phyloP scores from a whole-genome alignment of 2,888 invertebrate genomes.

The Ischnura elegans region DNA sequence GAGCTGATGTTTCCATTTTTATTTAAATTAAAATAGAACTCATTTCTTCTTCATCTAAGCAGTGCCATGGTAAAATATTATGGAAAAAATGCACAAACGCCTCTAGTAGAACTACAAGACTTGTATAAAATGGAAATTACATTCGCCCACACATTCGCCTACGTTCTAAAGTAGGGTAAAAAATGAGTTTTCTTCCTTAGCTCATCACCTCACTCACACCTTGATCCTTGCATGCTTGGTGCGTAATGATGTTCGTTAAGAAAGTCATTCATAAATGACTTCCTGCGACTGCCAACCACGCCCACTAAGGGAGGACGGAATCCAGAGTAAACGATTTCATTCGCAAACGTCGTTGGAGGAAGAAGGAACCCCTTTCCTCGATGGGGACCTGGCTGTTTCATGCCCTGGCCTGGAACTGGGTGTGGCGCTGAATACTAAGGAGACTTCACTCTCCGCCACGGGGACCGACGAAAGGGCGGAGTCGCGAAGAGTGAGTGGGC shows the following conservation, averaged over 20 bases:
- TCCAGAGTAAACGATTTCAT: neutral
- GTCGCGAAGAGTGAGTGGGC: neutral
- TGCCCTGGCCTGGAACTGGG: neutral
- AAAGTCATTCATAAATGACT: neutral
- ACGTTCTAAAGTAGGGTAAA: neutral
- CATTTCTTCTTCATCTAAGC: neutral
- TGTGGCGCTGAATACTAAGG: neutral
- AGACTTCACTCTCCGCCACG: neutral
- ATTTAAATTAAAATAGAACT: too few species aligned
- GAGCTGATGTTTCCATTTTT: too few species aligned
- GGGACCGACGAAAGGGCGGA: neutral
- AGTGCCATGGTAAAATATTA: neutral
- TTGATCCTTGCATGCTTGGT: neutral
- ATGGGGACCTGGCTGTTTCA: neutral
- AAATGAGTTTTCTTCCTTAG: neutral
- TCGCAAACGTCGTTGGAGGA: neutral
- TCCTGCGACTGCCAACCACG: neutral
- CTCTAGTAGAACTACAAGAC: too few species aligned
- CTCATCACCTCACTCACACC: neutral
- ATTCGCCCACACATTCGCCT: neutral
- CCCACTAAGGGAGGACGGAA: neutral
- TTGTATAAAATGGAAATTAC: too few species aligned
- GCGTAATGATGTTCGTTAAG: neutral
- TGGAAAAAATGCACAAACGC: neutral
- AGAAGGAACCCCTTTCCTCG: neutral